These are phyloP conservation scores for Lophius piscatorius DNA, from an alignment of 2,113 vertebrate genomes.

Conservation along the genomic window DNA sequence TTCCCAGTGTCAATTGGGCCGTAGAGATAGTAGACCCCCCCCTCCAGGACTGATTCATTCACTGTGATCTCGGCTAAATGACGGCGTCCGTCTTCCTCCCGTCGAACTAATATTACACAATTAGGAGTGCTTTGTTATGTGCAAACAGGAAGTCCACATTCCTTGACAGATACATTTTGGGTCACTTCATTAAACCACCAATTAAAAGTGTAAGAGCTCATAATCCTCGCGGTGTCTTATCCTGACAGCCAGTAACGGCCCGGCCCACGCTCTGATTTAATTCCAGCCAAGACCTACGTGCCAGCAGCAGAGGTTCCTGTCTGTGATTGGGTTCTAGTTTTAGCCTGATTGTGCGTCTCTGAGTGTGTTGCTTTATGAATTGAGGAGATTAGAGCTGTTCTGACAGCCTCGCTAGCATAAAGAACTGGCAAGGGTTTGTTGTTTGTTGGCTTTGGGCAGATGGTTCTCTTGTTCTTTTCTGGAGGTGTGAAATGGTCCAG, in stretches of 20 bases:
- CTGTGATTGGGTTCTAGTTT: slow-evolving; percentile 27
- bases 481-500: neutral
- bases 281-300: slow-evolving; percentile 35
- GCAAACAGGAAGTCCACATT: slow-evolving; percentile 40
- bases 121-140: slow-evolving; percentile 13
- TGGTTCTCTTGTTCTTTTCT: no score
- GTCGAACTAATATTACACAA: neutral
- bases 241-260: slow-evolving; percentile 18
- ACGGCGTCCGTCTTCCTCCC: neutral
- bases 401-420: neutral
- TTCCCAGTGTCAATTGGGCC: neutral
- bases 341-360: slow-evolving; percentile 3
- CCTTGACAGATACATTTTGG: slow-evolving; percentile 13
- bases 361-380: neutral
- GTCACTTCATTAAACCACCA: slow-evolving; percentile 58
- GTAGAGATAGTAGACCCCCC: neutral
- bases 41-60: slow-evolving; percentile 21
- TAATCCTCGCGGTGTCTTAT: slow-evolving; percentile 44
- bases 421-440: neutral
- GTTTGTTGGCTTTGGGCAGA: neutral
- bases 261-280: slow-evolving; percentile 36
- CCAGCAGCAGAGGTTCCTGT: slow-evolving; percentile 23
- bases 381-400: slow-evolving; percentile 9
- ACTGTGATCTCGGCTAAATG: slow-evolving; percentile 9
- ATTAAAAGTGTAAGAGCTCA: slow-evolving; percentile 51